These are phyloP conservation scores for Thamnophis elegans DNA, from an alignment of 2,797 vertebrate genomes.

Conservation along the genomic window DNA sequence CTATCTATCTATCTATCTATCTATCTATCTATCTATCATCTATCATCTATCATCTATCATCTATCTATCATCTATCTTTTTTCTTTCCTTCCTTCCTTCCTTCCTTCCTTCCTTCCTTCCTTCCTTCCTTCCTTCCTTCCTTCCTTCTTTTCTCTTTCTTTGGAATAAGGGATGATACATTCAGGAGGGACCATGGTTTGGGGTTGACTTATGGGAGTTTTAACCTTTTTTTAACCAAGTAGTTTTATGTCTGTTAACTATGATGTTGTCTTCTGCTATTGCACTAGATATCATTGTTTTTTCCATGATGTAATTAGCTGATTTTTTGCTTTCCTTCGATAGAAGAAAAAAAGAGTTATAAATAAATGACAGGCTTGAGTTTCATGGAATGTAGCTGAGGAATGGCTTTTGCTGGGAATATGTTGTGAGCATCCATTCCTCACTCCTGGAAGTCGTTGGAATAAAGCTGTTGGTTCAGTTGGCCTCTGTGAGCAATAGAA, in stretches of 20 bases:
- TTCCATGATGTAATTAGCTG: not conserved
- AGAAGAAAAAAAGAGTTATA: not conserved
- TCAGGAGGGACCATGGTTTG: not conserved
- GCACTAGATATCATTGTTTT: not conserved
- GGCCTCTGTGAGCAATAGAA: not conserved
- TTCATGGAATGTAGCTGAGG: not conserved
- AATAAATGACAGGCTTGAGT: not conserved
- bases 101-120: too few relatives aligned
- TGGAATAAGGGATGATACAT: too few relatives aligned
- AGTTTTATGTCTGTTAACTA: not conserved
- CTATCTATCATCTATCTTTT: too few relatives aligned
- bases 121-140: too few relatives aligned
- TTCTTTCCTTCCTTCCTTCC: too few relatives aligned
- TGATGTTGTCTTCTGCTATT: not conserved
- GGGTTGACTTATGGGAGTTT: not conserved
- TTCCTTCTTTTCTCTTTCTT: too few relatives aligned
- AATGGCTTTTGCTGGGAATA: not conserved
- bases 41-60: too few relatives aligned
- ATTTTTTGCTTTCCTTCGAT: not conserved
- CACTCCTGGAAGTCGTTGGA: not conserved
- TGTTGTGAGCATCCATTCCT: not conserved
- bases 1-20: too few relatives aligned
- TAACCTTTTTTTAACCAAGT: not conserved
- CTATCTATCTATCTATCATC: too few relatives aligned
- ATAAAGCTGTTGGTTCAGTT: not conserved